Evolutionary conservation across 2,113 vertebrate genomes (phyloP), one percentile per base, ranked within the genome.

Genomic region (Galeopterus variegatus): DNA sequence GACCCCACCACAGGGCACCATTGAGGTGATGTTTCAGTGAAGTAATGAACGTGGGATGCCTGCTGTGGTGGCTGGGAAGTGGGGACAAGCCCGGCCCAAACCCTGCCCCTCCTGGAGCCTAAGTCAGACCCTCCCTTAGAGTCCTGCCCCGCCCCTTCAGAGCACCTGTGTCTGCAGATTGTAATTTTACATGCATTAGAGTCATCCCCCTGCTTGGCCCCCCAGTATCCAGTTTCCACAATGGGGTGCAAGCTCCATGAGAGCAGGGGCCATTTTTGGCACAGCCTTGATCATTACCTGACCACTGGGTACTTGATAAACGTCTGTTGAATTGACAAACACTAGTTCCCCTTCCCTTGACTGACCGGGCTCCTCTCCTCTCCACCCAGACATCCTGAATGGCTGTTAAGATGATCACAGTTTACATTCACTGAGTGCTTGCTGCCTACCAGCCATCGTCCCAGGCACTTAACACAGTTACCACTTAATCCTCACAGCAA

Each of bases 161-260:
- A 60, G 50, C 1, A 0, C 0, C 10, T 21, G 28, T 33, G 1
- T 0, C 56, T 0, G 1, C 5, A 31, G 48, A 11, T 3, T 50
- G 11, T 17, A 21, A 56, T 50, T 15, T 36, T 28, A 50, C 0
- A 5, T 48, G 70, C 18, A 19, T 45, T 36, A 12, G n/a, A 18
- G 26, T 8, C 15, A 54, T 13, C 60, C 11, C 45, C 45, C 15
- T 48, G 8, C 45, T 10, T 50, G 45, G 3, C 12, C 10, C 6
- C 50, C 48, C 19, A 3, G 10, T 26, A 31, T 19, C 48, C 36
- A 18, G 2, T n/a, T n/a, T 73, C 19, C 64, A 36, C 4, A 1
- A 41, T 15, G 12, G 76, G 73, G 56, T 7, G 2, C 8, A 11
- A 9, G 3, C 85, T 48, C 36, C 4, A 2, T 1, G 54, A 79